Conservation (phyloP, 2,888 invertebrate species). For the Latrodectus hesperus region DNA sequence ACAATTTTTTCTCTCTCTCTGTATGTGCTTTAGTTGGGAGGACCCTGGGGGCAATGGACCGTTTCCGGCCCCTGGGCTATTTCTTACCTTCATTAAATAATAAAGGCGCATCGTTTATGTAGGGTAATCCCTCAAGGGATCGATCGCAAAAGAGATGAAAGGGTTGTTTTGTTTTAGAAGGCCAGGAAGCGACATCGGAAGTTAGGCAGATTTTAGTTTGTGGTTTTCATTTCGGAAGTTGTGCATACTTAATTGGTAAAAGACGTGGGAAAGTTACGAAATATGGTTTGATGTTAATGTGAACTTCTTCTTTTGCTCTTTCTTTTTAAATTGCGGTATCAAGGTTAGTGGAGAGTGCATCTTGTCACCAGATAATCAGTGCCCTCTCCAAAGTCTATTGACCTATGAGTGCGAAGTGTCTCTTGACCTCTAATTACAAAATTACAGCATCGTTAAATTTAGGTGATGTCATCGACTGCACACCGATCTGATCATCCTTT, state of each 20-base stretch:
- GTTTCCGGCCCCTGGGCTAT: constrained; percentile 54
- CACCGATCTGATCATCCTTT: no score
- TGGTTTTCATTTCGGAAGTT: not conserved
- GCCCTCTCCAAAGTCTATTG: no score
- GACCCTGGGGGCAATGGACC: constrained; percentile 19
- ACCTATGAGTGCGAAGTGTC: no score
- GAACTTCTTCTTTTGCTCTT: no score
- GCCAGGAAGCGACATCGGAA: not conserved
- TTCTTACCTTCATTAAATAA: not conserved
- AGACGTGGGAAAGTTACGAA: not conserved
- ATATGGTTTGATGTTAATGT: no score
- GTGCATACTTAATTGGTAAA: not conserved
- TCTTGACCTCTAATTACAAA: no score
- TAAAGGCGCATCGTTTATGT: not conserved
- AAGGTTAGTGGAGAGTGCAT: no score
- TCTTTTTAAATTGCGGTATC: no score
- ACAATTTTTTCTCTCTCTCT: not conserved
- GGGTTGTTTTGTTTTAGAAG: not conserved
- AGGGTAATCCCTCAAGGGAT: not conserved
- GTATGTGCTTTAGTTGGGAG: not conserved
- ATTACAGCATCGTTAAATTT: no score
- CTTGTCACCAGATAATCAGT: no score
- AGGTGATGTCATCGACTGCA: no score
- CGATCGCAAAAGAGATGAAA: not conserved
- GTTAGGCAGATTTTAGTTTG: not conserved